Percentiles rank a stretch among this genome's conserved stretches.
phyloP scores from a whole-genome alignment of 1,140 invertebrate species.

The Adoxophyes honmai region DNA sequence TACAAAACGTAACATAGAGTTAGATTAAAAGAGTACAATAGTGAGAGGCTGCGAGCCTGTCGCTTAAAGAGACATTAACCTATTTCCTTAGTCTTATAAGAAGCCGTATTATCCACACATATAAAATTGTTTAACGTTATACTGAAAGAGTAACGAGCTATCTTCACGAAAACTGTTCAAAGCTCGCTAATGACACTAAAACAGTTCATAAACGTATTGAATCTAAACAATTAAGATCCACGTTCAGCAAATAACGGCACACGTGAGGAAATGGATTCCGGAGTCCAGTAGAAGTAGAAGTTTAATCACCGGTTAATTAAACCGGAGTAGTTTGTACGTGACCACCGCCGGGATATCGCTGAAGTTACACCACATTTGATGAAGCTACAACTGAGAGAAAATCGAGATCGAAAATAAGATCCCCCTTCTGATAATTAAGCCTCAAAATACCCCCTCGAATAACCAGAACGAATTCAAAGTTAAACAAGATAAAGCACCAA shows the following conservation, averaged over 20 bases:
- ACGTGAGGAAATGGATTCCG: slow-evolving; percentile 23
- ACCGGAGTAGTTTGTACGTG: slow-evolving; percentile 42
- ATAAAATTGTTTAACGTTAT: no score
- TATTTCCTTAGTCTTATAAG: no score
- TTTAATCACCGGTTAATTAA: slow-evolving; percentile 62
- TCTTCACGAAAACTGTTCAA: no score
- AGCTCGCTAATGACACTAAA: no score
- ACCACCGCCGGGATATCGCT: slow-evolving; percentile 22
- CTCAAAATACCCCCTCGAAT: neutral
- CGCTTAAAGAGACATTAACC: no score
- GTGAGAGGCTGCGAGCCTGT: no score
- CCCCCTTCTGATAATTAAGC: neutral
- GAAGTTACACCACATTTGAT: slow-evolving; percentile 11
- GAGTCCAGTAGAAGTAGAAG: slow-evolving; percentile 34
- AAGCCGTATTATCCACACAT: no score
- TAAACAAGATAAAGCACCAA: slow-evolving; percentile 1
- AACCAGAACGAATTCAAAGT: neutral
- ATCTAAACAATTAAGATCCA: slow-evolving; percentile 7
- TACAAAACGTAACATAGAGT: no score
- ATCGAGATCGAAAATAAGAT: neutral
- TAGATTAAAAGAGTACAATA: no score
- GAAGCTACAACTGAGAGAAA: neutral
- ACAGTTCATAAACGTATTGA: neutral
- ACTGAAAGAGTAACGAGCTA: no score
- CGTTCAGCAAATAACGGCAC: slow-evolving; percentile 23